Conservation (phyloP, 2,888 invertebrate species). For the Cepaea hortensis region DNA sequence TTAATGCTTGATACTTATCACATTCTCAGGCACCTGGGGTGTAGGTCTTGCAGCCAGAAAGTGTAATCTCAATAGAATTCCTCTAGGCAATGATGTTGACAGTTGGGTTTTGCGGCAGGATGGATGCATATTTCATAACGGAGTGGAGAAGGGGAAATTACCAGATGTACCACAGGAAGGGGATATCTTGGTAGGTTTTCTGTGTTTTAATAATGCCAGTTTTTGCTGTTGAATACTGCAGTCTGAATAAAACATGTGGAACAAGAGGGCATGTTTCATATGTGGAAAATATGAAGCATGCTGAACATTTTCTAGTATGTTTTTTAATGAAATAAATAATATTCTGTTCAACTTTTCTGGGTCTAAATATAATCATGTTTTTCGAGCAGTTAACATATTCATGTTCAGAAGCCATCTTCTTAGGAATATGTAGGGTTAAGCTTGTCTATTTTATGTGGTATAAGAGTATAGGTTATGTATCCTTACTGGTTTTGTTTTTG, state of each 20-base stretch:
- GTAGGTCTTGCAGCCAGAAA: constrained; percentile 93
- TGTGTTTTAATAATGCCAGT: background rate
- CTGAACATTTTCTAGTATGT: too few relatives aligned
- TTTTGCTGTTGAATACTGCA: background rate
- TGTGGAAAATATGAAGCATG: too few relatives aligned
- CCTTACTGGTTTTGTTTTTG: too few relatives aligned
- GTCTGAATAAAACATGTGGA: background rate
- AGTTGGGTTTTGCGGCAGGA: constrained; percentile 96
- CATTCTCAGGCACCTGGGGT: constrained; percentile 83
- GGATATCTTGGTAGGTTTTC: constrained; percentile 85
- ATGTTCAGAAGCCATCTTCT: too few relatives aligned
- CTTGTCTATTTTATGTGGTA: too few relatives aligned
- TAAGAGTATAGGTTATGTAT: too few relatives aligned
- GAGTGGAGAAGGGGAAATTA: constrained; percentile 85
- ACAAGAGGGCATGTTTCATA: background rate
- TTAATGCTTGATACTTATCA: too few relatives aligned
- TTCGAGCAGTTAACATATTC: too few relatives aligned
- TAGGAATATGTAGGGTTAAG: too few relatives aligned
- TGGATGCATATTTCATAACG: constrained; percentile 89
- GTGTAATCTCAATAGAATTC: constrained; percentile 89
- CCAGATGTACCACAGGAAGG: constrained; percentile 89
- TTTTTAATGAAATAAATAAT: too few relatives aligned
- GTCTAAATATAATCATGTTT: too few relatives aligned
- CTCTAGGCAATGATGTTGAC: constrained; percentile 89
- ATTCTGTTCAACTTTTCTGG: too few relatives aligned